phyloP scores from a whole-genome alignment of 1,140 invertebrate genomes.

The Proctacanthus coquilletti region DNA sequence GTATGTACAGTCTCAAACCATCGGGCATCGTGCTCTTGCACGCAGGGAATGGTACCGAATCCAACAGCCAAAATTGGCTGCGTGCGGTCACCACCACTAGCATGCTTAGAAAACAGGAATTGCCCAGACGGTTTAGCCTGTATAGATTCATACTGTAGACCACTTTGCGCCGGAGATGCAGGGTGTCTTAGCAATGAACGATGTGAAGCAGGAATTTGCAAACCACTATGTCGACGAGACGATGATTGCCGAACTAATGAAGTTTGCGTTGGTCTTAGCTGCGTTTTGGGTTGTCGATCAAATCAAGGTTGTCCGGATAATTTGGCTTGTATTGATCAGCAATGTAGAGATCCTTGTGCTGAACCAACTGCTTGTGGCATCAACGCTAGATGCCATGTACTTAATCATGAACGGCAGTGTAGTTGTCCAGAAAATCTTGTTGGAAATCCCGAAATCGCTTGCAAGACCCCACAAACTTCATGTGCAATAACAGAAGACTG shows the following conservation, averaged over 20 bases:
- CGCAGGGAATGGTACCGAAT: constrained; percentile 61
- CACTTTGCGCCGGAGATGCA: constrained; percentile 54
- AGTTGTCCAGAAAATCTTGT: constrained; percentile 51
- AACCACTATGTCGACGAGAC: constrained; percentile 54
- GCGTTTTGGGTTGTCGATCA: constrained; percentile 63
- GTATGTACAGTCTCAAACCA: constrained; percentile 65
- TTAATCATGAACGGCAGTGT: constrained; percentile 57
- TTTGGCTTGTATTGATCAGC: constrained; percentile 54
- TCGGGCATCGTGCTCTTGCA: constrained; percentile 65
- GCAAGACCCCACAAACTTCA: constrained; percentile 44
- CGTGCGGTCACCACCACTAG: constrained; percentile 50
- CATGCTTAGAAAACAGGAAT: constrained; percentile 56
- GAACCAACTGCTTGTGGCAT: constrained; percentile 67
- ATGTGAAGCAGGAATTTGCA: constrained; percentile 51
- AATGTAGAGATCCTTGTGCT: constrained; percentile 58
- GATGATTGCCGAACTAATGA: constrained; percentile 69
- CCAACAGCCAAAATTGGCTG: constrained; percentile 71
- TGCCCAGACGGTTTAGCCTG: constrained; percentile 54
- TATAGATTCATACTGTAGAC: constrained; percentile 50
- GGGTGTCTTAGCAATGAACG: constrained; percentile 70
- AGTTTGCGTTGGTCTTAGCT: constrained; percentile 66
- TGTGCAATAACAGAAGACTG: constrained; percentile 52
- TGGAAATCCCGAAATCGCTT: constrained; percentile 58
- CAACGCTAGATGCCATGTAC: constrained; percentile 55
- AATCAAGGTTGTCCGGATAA: constrained; percentile 55